phyloP scores from a whole-genome alignment of 2,888 invertebrate genomes.

The Blera fallax region DNA sequence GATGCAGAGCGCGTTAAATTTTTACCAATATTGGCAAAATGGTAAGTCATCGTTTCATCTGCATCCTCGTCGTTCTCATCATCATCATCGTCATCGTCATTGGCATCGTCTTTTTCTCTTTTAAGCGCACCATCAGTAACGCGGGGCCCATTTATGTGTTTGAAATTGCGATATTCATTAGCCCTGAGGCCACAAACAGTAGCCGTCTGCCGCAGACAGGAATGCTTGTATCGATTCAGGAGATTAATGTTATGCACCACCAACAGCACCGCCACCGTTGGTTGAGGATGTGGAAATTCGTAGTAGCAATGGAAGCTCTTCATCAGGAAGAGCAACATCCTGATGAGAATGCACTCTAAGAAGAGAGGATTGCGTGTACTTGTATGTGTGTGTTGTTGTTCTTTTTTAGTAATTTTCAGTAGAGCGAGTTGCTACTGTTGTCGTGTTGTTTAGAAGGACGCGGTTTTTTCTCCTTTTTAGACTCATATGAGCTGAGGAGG shows the following conservation, averaged over 20 bases:
- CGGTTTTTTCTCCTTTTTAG: slow-evolving; percentile 1
- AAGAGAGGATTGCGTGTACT: background rate
- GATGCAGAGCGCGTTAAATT: slow-evolving; percentile 59
- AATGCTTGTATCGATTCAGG: slow-evolving; percentile 72
- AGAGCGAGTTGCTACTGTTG: slow-evolving; percentile 48
- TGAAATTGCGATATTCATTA: slow-evolving; percentile 73
- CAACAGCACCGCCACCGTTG: slow-evolving; percentile 47
- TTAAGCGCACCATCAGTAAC: slow-evolving; percentile 16
- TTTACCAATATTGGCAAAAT: slow-evolving; percentile 72
- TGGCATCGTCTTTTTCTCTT: background rate
- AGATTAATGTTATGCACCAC: slow-evolving; percentile 73
- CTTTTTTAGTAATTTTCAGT: slow-evolving; percentile 34
- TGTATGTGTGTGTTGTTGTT: too few species aligned
- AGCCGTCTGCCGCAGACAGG: slow-evolving; percentile 71
- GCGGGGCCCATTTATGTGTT: slow-evolving; percentile 69
- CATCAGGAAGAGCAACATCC: slow-evolving; percentile 68
- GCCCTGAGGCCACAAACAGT: slow-evolving; percentile 71
- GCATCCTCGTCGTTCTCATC: slow-evolving; percentile 51
- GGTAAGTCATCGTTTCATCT: slow-evolving; percentile 68
- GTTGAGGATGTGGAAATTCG: slow-evolving; percentile 41
- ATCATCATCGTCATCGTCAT: slow-evolving; percentile 41
- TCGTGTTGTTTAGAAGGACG: slow-evolving; percentile 24
- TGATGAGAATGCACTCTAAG: slow-evolving; percentile 47
- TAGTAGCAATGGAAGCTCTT: slow-evolving; percentile 54
- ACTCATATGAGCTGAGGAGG: too few species aligned